Percentiles rank a stretch among this genome's conserved stretches.
Evolutionary conservation across 92 coral and sea anemone species (phyloP).

Genomic region (Actinostola sp.): DNA sequence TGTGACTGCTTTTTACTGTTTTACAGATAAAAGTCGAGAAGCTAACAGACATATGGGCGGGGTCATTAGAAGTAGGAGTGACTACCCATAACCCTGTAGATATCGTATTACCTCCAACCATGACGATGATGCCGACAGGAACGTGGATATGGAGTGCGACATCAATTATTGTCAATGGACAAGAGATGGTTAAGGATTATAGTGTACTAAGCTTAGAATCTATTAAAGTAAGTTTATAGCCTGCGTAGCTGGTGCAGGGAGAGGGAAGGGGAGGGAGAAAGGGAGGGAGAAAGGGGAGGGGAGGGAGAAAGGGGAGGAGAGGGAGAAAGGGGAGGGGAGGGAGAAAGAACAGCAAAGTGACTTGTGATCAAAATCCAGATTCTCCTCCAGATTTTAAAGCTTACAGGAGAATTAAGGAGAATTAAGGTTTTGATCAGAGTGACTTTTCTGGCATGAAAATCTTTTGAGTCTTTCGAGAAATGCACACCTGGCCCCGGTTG

Average conservation of each 20-base stretch:
- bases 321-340: too few relatives aligned
- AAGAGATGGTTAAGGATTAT: conserved; percentile 68
- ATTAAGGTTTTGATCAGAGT: too few relatives aligned
- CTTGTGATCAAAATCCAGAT: too few relatives aligned
- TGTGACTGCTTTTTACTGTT: neutral
- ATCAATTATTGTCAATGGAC: conserved; percentile 74
- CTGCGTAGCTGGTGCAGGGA: neutral
- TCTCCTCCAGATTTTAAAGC: too few relatives aligned
- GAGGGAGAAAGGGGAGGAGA: too few relatives aligned
- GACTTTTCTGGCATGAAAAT: too few relatives aligned
- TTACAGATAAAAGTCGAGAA: conserved; percentile 69
- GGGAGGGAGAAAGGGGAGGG: too few relatives aligned
- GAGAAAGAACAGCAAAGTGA: too few relatives aligned
- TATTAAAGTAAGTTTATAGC: conserved; percentile 47
- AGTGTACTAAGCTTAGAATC: conserved; percentile 62
- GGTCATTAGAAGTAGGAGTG: conserved; percentile 90
- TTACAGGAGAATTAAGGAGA: too few relatives aligned
- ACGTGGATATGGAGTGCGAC: conserved; percentile 99
- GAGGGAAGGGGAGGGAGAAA: too few relatives aligned
- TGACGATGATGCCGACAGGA: conserved; percentile 94
- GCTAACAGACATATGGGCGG: conserved; percentile 94
- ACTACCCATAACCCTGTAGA: conserved; percentile 77
- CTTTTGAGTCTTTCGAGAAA: too few relatives aligned
- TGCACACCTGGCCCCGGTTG: too few relatives aligned
- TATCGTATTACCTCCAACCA: conserved; percentile 87